These are phyloP conservation scores for Ptychochromis oligacanthus DNA, from an alignment of 2,113 vertebrate species.

Conservation along the genomic window DNA sequence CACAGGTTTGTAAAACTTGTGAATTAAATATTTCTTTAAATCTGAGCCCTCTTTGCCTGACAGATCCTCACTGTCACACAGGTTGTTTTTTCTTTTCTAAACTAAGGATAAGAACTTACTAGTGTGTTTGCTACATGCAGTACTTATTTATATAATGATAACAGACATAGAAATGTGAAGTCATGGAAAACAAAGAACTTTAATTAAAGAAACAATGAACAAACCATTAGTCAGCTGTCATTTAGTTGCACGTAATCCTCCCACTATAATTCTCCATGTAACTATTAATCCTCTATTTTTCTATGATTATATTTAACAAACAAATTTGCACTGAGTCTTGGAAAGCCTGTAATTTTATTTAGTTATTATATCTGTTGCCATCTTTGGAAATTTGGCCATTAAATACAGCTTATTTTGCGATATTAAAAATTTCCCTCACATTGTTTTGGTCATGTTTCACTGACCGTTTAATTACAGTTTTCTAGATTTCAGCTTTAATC, in stretches of 20 bases:
- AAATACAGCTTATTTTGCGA: neutral
- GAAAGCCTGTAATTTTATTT: neutral
- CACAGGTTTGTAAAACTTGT: neutral
- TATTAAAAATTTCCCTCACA: neutral
- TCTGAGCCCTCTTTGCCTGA: neutral
- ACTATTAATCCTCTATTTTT: neutral
- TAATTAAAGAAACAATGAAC: conserved; percentile 2
- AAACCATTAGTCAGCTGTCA: neutral
- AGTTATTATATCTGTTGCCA: neutral
- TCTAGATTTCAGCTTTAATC: neutral
- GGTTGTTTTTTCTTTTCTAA: neutral
- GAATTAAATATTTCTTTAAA: neutral
- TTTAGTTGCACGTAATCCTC: neutral
- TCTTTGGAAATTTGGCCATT: neutral
- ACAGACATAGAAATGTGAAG: neutral
- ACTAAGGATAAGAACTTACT: neutral
- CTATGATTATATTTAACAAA: neutral
- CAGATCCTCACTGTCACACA: too few relatives aligned
- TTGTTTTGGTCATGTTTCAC: neutral
- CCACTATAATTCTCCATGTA: neutral
- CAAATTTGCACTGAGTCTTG: neutral
- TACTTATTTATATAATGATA: neutral
- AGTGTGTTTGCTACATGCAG: neutral
- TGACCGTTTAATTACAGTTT: neutral
- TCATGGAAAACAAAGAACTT: neutral